Conservation (phyloP, 2,113 vertebrate genomes). For the Tautogolabrus adspersus region DNA sequence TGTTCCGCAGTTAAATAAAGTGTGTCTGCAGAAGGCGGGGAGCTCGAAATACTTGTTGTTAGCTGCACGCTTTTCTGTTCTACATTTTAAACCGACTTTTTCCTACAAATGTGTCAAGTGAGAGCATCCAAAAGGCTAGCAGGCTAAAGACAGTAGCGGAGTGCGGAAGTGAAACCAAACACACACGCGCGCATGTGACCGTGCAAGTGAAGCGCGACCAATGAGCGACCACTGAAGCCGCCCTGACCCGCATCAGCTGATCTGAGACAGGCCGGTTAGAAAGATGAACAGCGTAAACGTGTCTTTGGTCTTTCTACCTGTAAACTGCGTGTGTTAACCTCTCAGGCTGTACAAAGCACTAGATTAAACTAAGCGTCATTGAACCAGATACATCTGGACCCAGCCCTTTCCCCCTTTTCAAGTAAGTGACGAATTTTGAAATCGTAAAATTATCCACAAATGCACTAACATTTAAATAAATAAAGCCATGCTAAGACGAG, state of each 20-base stretch:
- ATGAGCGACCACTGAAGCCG: constrained; percentile 34
- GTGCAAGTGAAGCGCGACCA: constrained; percentile 28
- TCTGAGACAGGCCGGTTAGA: background rate
- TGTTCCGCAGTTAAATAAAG: background rate
- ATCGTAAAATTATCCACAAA: background rate
- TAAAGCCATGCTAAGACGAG: no score
- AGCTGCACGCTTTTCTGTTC: background rate
- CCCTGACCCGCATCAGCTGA: constrained; percentile 53
- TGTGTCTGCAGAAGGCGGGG: rapidly evolving
- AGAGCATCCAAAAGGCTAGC: constrained; percentile 39
- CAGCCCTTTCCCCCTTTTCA: background rate
- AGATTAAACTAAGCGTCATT: no score
- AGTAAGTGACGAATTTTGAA: background rate
- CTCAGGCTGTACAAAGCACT: no score
- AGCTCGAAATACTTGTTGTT: background rate
- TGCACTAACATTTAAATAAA: no score
- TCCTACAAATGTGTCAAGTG: background rate
- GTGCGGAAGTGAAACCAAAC: constrained; percentile 85
- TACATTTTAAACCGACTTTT: constrained; percentile 4
- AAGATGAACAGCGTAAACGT: no score
- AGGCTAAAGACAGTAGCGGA: constrained; percentile 38
- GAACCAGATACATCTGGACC: background rate
- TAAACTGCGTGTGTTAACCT: background rate
- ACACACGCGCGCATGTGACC: constrained; percentile 62
- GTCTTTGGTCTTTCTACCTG: background rate